These are phyloP conservation scores for Hyperoodon ampullatus DNA, from an alignment of 2,113 vertebrate genomes.

Conservation along the genomic window DNA sequence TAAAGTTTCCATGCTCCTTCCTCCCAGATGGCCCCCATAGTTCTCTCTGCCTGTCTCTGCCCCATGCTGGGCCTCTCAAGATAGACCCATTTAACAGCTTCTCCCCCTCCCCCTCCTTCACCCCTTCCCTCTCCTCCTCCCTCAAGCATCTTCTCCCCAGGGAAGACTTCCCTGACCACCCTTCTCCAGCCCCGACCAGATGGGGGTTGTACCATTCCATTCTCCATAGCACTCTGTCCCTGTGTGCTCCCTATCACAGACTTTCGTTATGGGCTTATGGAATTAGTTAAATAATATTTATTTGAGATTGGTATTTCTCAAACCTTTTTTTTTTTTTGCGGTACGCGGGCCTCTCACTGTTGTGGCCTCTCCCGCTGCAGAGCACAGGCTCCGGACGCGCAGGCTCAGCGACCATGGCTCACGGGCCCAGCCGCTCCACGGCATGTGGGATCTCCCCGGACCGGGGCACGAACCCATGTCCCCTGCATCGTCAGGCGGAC, in stretches of 20 bases:
- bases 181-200: not conserved
- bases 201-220: not conserved
- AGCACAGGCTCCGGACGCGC: too few relatives aligned
- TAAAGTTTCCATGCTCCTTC: not conserved
- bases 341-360: too few relatives aligned
- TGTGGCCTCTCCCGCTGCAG: too few relatives aligned
- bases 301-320: not conserved
- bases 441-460: too few relatives aligned
- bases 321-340: not conserved
- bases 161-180: not conserved
- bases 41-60: not conserved
- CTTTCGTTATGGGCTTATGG: not conserved
- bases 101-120: not conserved
- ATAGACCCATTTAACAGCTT: not conserved
- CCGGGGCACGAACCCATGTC: too few relatives aligned
- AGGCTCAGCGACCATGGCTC: too few relatives aligned
- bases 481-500: too few relatives aligned
- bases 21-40: accelerated
- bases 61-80: not conserved
- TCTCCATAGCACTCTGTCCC: not conserved
- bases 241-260: not conserved
- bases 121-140: too few relatives aligned
- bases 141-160: not conserved
- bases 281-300: not conserved
- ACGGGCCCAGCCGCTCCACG: too few relatives aligned